phyloP scores from a whole-genome alignment of 2,797 vertebrate species.

The Esox masquinongy region DNA sequence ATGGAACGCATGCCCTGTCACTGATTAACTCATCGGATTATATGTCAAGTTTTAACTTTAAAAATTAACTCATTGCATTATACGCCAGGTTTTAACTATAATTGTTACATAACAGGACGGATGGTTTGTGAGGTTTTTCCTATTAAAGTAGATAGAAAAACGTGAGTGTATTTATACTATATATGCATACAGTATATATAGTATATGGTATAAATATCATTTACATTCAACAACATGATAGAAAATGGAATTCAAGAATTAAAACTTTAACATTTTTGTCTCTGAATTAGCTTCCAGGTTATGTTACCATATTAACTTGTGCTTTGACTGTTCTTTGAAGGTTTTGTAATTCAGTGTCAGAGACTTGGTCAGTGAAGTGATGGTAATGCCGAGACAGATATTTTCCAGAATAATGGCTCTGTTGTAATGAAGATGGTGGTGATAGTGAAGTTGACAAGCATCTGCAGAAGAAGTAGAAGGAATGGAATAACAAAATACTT shows the following conservation, averaged over 20 bases:
- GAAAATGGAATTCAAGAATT: conserved; percentile 10
- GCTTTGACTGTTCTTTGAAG: conserved; percentile 49
- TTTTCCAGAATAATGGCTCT: background rate
- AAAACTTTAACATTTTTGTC: conserved; percentile 34
- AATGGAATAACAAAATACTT: conserved; percentile 40
- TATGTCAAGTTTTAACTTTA: conserved; percentile 49
- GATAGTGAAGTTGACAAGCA: conserved; percentile 36
- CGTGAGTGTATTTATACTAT: conserved; percentile 70
- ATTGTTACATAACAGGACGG: conserved; percentile 47
- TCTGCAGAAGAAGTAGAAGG: conserved; percentile 20
- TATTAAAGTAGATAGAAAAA: conserved; percentile 49
- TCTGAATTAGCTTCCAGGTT: conserved; percentile 39
- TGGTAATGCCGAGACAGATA: background rate
- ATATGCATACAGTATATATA: conserved; percentile 72
- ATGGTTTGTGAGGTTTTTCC: conserved; percentile 50
- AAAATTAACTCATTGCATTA: conserved; percentile 39
- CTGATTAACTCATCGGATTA: conserved; percentile 54
- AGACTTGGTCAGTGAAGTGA: conserved; percentile 21
- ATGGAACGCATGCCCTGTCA: conserved; percentile 75
- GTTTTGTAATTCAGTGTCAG: conserved; percentile 25
- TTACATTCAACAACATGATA: conserved; percentile 51
- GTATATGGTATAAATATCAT: conserved; percentile 38
- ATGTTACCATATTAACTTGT: background rate
- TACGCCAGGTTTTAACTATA: conserved; percentile 53
- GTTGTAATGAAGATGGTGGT: background rate